Base-by-base conservation (phyloP, 2,888 invertebrate genomes). In the Plemyria rubiginata region DNA sequence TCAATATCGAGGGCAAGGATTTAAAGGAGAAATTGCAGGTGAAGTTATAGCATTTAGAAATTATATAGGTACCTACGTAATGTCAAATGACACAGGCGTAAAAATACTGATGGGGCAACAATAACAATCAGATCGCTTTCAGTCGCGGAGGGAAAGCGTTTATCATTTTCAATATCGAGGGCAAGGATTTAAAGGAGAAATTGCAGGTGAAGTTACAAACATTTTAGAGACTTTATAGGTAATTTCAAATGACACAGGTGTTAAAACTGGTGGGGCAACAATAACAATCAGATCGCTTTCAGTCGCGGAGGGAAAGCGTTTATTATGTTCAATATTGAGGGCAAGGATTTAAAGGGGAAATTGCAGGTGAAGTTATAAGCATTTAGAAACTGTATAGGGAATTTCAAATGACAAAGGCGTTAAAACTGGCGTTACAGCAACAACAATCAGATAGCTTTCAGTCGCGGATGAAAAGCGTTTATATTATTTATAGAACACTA, bases 381-480 rank as follows among this genome's bases (percentile, higher is more conserved):
- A 22, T n/a, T 22, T 22, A 22, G 22, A 22, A 22, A 22, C 1
- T 22, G 3, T 2, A 22, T 22, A 22, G 22, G 22, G 1, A 22
- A 22, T 22, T 1, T 22, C 22, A 22, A 22, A 88, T 32, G 92
- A 87, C 11, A 94, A 95, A 0, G 73, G 67, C 0, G 54, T 96
- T 0, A 82, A 85, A 12, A 94, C 32, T 32, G 32, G 8, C 6
- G 32, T 2, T 2, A 96, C 74, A 96, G 97, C 74, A 94, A 94
- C 0, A 94, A 94, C 76, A 95, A 97, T 73, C 97, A 97, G 86
- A 97, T 98, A 36, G 95, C 97, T 0, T 97, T 97, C 85, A 95
- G 96, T 60, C 94, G 97, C 40, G 96, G 96, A 0, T 86, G 93
- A 60, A 93, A 88, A 71, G 96, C 95, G 5, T 97, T 97, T 77